These are phyloP conservation scores for Mongoloraphidia duomilia DNA, from an alignment of 2,888 invertebrate species.

Conservation along the genomic window DNA sequence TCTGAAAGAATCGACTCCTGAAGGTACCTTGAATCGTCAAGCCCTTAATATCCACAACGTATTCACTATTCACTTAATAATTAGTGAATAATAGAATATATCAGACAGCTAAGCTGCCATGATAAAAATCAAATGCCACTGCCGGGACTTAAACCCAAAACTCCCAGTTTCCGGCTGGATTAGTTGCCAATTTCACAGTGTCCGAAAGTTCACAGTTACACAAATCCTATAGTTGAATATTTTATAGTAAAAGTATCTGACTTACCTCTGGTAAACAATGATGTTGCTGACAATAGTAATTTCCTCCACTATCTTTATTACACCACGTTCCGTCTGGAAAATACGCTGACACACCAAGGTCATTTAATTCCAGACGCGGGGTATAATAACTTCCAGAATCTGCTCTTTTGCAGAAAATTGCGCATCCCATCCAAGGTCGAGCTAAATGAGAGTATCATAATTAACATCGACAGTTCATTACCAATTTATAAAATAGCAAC, in stretches of 20 bases:
- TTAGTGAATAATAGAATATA: no score
- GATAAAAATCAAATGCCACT: no score
- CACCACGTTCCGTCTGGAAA: slow-evolving; percentile 76
- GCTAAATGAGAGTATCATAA: slow-evolving; percentile 24
- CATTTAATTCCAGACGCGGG: slow-evolving; percentile 60
- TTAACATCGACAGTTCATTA: not conserved
- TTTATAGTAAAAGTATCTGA: not conserved
- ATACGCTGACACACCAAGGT: slow-evolving; percentile 54
- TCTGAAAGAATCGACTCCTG: no score
- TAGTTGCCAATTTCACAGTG: no score
- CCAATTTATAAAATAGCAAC: not conserved
- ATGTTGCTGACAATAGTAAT: slow-evolving; percentile 60
- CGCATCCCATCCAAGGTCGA: slow-evolving; percentile 65
- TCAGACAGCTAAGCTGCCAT: no score
- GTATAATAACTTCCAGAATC: slow-evolving; percentile 57
- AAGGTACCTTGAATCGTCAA: no score
- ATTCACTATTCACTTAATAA: no score
- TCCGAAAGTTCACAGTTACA: no score
- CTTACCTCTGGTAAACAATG: slow-evolving; percentile 57
- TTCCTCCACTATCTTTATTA: slow-evolving; percentile 44
- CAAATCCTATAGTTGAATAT: no score
- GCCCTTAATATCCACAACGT: no score
- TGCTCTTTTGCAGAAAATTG: slow-evolving; percentile 56
- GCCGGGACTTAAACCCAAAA: no score
- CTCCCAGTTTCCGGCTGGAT: no score